phyloP scores from a whole-genome alignment of 2,113 vertebrate genomes.

The Brienomyrus longianalis region DNA sequence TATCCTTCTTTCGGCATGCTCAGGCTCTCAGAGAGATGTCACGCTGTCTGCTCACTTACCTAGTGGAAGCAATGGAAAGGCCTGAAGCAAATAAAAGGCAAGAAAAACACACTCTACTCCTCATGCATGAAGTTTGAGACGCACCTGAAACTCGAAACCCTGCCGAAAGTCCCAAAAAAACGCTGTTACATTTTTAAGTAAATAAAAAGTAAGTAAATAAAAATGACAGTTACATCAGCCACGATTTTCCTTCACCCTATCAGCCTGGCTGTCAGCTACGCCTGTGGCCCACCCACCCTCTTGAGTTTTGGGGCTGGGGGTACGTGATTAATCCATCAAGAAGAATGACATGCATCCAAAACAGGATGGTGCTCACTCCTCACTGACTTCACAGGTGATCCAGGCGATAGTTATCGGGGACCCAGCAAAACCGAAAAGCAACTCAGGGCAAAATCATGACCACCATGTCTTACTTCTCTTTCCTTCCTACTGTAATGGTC shows the following conservation, averaged over 20 bases:
- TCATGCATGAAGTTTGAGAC: background rate
- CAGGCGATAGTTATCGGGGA: background rate
- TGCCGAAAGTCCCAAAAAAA: background rate
- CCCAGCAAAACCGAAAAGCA: background rate
- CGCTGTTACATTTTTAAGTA: too few species aligned
- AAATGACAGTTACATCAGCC: background rate
- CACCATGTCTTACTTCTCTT: background rate
- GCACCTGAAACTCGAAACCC: background rate
- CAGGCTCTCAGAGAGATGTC: slow-evolving; percentile 1
- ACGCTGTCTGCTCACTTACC: background rate
- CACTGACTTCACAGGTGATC: background rate
- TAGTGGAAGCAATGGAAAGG: background rate
- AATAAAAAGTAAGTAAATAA: background rate
- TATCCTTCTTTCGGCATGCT: slow-evolving; percentile 15
- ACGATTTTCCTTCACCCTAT: background rate
- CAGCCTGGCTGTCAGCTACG: background rate
- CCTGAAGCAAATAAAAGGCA: background rate
- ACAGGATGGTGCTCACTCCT: background rate
- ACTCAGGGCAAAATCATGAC: background rate
- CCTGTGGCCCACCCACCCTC: background rate
- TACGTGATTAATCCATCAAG: slow-evolving; percentile 12
- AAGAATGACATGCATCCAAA: background rate
- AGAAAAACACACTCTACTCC: background rate
- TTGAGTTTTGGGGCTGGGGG: background rate
- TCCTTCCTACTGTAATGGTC: background rate